Conservation (phyloP, 2,113 vertebrate species). For the Scytalopus superciliaris region DNA sequence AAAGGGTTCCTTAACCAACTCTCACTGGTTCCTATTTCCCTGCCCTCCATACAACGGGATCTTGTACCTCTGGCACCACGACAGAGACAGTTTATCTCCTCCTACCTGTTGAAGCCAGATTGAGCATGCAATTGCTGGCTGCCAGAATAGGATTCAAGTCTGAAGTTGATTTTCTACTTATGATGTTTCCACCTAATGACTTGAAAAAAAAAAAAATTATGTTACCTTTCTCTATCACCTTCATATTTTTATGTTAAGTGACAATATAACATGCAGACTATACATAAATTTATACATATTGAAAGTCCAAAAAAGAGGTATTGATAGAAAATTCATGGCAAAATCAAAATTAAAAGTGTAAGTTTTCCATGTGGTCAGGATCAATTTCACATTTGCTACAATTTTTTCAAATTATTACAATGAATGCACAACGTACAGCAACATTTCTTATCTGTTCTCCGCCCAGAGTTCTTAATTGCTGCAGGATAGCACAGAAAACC, state of each 20-base stretch:
- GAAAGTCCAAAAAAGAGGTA: neutral
- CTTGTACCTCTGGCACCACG: neutral
- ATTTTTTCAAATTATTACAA: neutral
- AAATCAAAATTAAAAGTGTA: neutral
- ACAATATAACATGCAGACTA: neutral
- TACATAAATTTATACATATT: neutral
- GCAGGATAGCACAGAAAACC: conserved; percentile 70
- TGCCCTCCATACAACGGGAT: neutral
- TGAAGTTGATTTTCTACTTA: conserved; percentile 84
- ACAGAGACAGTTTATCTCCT: neutral
- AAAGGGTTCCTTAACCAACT: neutral
- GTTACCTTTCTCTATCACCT: neutral
- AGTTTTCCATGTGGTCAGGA: neutral
- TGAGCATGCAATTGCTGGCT: conserved; percentile 79
- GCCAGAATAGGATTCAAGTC: conserved; percentile 90
- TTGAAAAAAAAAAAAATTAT: conserved; percentile 43
- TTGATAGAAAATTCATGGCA: neutral
- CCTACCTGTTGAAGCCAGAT: conserved; percentile 78
- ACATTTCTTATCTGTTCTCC: conserved; percentile 85
- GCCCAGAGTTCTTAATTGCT: conserved; percentile 75
- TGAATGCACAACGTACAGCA: conserved; percentile 39
- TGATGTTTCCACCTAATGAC: conserved; percentile 88
- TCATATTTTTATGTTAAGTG: neutral
- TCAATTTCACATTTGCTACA: neutral
- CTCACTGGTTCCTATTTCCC: neutral